A percentile compares a stretch with the other conserved stretches of the same genome.
Evolutionary conservation across 2,888 invertebrate genomes (phyloP).

Genomic region (Calliopum simillimum): DNA sequence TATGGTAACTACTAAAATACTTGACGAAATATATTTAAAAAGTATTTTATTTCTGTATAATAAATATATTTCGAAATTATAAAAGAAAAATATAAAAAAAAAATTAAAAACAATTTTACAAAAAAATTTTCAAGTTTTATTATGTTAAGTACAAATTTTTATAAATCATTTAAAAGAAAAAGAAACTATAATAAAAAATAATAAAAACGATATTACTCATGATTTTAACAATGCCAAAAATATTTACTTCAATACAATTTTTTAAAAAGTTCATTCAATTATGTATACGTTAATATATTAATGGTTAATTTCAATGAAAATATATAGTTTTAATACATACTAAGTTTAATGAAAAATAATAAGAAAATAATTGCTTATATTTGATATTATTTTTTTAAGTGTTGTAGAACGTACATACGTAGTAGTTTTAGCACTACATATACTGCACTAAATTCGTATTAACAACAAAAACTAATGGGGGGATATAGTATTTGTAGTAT

Average conservation of each 20-base stretch:
- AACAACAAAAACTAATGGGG: not conserved
- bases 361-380: not conserved
- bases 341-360: not conserved
- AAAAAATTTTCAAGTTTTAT: constrained; percentile 23
- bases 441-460: not conserved
- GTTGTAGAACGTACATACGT: not conserved
- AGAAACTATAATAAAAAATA: not conserved
- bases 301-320: not conserved
- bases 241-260: constrained; percentile 23
- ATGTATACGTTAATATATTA: not conserved
- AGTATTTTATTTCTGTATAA: not conserved
- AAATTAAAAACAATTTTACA: constrained; percentile 3
- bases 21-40: not conserved
- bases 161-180: not conserved
- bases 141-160: constrained; percentile 20
- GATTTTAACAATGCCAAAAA: constrained; percentile 19
- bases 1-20: no score
- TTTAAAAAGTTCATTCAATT: constrained; percentile 1
- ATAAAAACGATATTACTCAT: constrained; percentile 4
- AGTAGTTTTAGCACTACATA: not conserved
- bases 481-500: no score
- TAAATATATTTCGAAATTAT: constrained; percentile 9
- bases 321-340: not conserved
- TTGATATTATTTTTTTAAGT: not conserved
- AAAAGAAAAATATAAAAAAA: constrained; percentile 8